Percentiles rank a stretch among this genome's conserved stretches.
phyloP scores from a whole-genome alignment of 2,888 invertebrate species.

The Caenorhabditis virilis region DNA sequence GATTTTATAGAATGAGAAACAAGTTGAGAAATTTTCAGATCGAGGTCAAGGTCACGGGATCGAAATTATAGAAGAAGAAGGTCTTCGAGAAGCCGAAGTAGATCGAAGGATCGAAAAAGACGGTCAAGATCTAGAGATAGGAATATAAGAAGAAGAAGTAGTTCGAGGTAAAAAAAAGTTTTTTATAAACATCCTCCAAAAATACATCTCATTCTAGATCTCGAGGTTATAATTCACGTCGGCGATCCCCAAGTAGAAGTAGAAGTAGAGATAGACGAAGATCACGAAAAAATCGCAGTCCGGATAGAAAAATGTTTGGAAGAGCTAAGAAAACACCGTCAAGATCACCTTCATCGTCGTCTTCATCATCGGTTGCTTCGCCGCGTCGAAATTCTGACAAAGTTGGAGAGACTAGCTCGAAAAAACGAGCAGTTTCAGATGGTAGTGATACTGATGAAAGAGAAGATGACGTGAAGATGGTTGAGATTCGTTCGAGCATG shows the following conservation, averaged over 20 bases:
- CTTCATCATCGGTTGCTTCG: background rate
- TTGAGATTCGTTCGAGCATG: conserved; percentile 58
- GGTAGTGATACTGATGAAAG: conserved; percentile 16
- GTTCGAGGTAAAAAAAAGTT: background rate
- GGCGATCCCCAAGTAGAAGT: conserved; percentile 3
- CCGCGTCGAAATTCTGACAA: too few relatives aligned
- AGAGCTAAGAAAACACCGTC: too few relatives aligned
- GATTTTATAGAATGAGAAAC: background rate
- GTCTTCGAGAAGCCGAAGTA: conserved; percentile 4
- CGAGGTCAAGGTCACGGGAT: conserved; percentile 15
- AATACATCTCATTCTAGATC: background rate
- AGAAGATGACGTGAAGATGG: conserved; percentile 35
- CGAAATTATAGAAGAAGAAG: conserved; percentile 9
- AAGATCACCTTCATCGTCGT: background rate
- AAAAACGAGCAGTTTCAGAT: background rate
- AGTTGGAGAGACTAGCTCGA: too few relatives aligned
- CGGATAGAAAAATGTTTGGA: too few relatives aligned
- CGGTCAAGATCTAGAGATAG: conserved; percentile 11
- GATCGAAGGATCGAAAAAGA: conserved; percentile 5
- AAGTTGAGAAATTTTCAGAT: background rate
- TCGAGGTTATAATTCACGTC: background rate
- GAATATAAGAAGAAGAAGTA: conserved; percentile 3
- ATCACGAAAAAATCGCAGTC: too few relatives aligned
- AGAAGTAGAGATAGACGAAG: background rate
- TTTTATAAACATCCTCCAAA: background rate